Evolutionary conservation across 2,797 vertebrate species (phyloP), one percentile per base, ranked within the genome.

Genomic region (Poeciliopsis turneri): DNA sequence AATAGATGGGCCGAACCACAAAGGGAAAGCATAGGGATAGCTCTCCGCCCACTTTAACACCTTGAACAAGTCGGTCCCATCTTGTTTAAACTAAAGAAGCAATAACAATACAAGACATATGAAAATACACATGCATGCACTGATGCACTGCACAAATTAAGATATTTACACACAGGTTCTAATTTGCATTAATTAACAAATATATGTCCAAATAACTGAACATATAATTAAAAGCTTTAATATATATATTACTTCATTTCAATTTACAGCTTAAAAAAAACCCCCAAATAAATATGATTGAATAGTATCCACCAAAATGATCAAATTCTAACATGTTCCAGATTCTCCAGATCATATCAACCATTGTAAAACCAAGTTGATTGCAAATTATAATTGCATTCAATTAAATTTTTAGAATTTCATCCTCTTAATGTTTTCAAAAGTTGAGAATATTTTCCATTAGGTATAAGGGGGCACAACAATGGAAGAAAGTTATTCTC

Each of bases 1-100:
- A 11, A 94, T 1, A 71, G 94, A 89, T 1, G 96, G 95, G 5
- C 97, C 97, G 83, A 97, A 69, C 97, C 96, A 97, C 2, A 95
- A 0, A 9, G 95, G 94, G 59, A 95, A 97, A 23, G 95, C 96
- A 72, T 94, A 93, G 0, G 96, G 96, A 64, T 97, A 97, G 41
- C 93, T 51, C 77, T 94, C 41, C 53, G 83, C 90, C 95, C 94
- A 95, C 51, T 85, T 84, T 28, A 94, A 0, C 0, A 92, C 0
- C 30, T 69, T 86, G 0, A 93, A 18, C 30, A 97, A 45, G 4
- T 96, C 11, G 0, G 75, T 93, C 11, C 94, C 94, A 84, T 95
- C 94, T 81, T 94, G 92, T 51, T 80, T 90, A 75, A 96, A 94
- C 95, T 96, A 79, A 47, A 86, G 84, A 30, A 74, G 4, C 86